Base-by-base conservation (phyloP, 2,797 vertebrate genomes). In the Chelonia mydas region DNA sequence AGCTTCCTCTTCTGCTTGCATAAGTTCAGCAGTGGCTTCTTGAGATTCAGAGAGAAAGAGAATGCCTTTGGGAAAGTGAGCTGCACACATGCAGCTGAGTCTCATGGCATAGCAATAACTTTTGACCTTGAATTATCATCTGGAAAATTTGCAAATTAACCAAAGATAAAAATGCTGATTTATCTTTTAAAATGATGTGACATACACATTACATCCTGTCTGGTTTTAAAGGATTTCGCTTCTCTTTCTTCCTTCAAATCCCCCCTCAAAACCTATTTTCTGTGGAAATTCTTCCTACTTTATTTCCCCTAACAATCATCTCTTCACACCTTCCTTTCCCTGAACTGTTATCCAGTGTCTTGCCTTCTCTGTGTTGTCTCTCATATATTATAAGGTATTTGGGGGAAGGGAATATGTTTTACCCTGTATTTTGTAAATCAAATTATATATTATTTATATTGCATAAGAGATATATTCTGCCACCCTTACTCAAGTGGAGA, bases 181-280 rank as follows among this genome's bases (percentile, higher is more conserved):
- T 90, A 90, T 6, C 12, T 50, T 31, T 90, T 31, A 6, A 91
- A 92, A 57, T 41, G 76, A n/a, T 3, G 11, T 4, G 6, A 33
- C 89, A 86, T 21, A 80, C 68, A 93, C 90, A 28, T 57, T 28
- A 28, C 28, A 57, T 28, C 27, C 55, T 57, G 2, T 28, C 55
- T 27, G 55, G 55, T 57, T 49, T 3, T 49, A 61, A 89, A 33
- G 2, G 9, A 47, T 57, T 76, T 31, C 1, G 65, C 85, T 88
- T 87, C 25, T 57, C 1, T 65, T 65, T 93, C 79, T 76, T 3
- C 25, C 86, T 93, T 95, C 50, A 90, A 93, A 84, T 82, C 11
- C 2, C 88, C 45, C 68, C 13, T 85, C 53, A 82, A 83, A 90
- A 91, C 4, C 79, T 76, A n/a, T 13, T 74, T 83, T 3, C 4